Evolutionary conservation across 2,113 vertebrate genomes (phyloP).

Genomic region (Bufo bufo): DNA sequence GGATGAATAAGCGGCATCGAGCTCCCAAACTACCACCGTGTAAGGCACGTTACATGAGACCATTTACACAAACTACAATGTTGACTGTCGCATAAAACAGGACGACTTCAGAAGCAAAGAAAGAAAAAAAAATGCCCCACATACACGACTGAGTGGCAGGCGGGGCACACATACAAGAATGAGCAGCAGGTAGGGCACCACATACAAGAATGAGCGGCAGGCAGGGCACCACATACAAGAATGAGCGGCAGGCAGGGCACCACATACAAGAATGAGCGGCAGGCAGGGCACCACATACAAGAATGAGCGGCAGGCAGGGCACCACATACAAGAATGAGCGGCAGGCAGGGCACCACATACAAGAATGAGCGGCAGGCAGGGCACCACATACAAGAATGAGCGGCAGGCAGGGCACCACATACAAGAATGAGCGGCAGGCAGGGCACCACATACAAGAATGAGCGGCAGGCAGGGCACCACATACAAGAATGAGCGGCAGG

Average conservation of each 20-base stretch:
- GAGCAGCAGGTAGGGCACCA: too few relatives aligned
- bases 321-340: background rate
- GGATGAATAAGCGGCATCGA: background rate
- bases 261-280: background rate
- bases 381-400: background rate
- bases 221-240: background rate
- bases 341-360: background rate
- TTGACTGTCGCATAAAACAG: background rate
- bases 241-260: background rate
- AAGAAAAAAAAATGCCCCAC: background rate
- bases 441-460: background rate
- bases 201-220: background rate
- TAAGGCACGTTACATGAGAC: background rate
- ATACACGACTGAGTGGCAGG: background rate
- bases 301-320: too few relatives aligned
- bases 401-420: background rate
- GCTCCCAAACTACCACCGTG: conserved; percentile 1
- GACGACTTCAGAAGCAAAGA: background rate
- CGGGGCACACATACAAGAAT: too few relatives aligned
- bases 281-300: background rate
- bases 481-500: background rate
- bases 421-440: too few relatives aligned
- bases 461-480: background rate
- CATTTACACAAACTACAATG: conserved; percentile 15
- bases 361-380: background rate